A percentile compares a stretch with the other conserved stretches of the same genome.
phyloP scores from a whole-genome alignment of 2,113 vertebrate species.

The Saguinus imperator region DNA sequence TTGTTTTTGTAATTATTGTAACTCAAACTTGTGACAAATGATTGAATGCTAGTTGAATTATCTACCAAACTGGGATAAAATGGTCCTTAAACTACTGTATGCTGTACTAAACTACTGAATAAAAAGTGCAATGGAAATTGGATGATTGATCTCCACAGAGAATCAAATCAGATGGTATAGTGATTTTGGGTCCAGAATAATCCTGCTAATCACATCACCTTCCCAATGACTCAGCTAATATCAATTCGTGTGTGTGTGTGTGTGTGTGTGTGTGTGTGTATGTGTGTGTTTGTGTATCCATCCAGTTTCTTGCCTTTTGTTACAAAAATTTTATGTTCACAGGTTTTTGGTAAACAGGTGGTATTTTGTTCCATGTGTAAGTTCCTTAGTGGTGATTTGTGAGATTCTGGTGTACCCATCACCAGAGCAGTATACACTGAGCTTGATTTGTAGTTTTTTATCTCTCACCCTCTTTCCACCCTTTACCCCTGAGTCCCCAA shows the following conservation, averaged over 20 bases:
- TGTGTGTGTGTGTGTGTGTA: too few species aligned
- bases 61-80: not conserved
- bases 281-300: too few species aligned
- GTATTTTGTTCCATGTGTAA: too few species aligned
- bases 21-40: conserved; percentile 38
- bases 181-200: not conserved
- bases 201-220: not conserved
- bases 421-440: too few species aligned
- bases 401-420: too few species aligned
- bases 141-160: not conserved
- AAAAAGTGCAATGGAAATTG: not conserved
- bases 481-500: too few species aligned
- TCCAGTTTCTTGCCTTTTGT: too few species aligned
- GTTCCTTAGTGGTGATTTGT: too few species aligned
- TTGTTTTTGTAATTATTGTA: conserved; percentile 6
- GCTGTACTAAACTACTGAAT: not conserved
- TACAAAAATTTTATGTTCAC: too few species aligned
- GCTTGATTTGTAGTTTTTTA: too few species aligned
- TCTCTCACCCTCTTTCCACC: too few species aligned
- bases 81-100: not conserved
- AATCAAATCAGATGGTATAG: not conserved
- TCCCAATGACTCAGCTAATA: not conserved
- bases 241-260: not conserved
- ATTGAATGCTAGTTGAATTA: not conserved
- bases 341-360: too few species aligned